Evolutionary conservation across 2,797 vertebrate genomes (phyloP), one percentile per base, ranked within the genome.

Genomic region (Catostomus latipinnis): DNA sequence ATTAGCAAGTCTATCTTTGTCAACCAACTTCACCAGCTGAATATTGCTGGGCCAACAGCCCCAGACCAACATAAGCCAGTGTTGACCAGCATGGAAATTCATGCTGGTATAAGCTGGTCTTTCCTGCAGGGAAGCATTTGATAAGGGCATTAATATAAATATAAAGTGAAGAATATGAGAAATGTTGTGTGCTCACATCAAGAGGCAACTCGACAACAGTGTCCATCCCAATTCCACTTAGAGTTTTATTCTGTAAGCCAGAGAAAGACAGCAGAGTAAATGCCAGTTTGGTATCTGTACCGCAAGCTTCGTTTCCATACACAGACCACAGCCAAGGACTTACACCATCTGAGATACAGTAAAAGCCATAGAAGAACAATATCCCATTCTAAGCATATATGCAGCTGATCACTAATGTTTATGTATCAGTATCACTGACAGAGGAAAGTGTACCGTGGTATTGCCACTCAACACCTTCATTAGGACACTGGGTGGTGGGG

Each of bases 401-500:
- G 22, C 6, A 54, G 49, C 34, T 34, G 34, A 34, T 67, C 14
- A 22, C 34, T 76, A 67, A 76, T 58, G 45, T 58, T n/a, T 57
- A 67, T 14, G 10, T 52, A 57, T 57, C 34, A n/a, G 56, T 16
- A 57, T 57, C 34, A n/a, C 14, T 16, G 18, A 6, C n/a, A 58
- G 9, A 14, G 0, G 49, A 18, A 48, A 43, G 95, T 96, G 85
- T 90, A 99, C 98, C 65, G 88, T 85, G 88, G 93, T 87, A 88
- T 88, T 96, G 90, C 93, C 92, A 86, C 94, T 95, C 90, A 93
- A 90, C 87, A 98, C 92, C 96, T 96, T 99, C 97, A 98, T 99
- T 53, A 95, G 96, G 87, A 92, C 91, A 83, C 85, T 90, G 82
- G 92, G 88, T 0, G 90, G 87, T 61, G 89, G 87, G 83, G 89